These are phyloP conservation scores for Papilio helenus DNA, from an alignment of 1,140 invertebrate species.

Conservation along the genomic window DNA sequence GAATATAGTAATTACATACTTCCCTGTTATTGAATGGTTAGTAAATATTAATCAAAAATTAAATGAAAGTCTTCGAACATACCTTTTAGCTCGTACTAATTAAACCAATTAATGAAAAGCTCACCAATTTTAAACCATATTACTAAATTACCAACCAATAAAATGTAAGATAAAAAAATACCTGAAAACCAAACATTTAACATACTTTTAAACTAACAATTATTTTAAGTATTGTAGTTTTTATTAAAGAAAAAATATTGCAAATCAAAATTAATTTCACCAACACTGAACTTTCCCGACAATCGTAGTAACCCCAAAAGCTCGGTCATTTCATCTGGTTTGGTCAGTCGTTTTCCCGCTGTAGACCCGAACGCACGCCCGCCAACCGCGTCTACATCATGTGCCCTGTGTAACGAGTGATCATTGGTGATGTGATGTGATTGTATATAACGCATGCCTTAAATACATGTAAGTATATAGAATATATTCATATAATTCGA, in stretches of 20 bases:
- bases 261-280: neutral
- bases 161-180: too few relatives aligned
- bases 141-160: too few relatives aligned
- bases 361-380: neutral
- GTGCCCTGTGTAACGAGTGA: slow-evolving; percentile 16
- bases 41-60: too few relatives aligned
- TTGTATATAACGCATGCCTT: neutral
- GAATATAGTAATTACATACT: neutral
- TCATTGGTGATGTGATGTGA: slow-evolving; percentile 17
- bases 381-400: neutral
- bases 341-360: slow-evolving; percentile 12
- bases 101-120: too few relatives aligned
- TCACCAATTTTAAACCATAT: too few relatives aligned
- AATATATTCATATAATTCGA: neutral
- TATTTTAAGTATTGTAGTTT: neutral
- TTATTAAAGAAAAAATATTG: neutral
- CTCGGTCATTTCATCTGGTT: neutral
- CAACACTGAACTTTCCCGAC: slow-evolving; percentile 3
- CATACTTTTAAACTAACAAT: neutral
- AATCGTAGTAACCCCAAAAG: slow-evolving; percentile 4
- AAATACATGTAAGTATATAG: neutral
- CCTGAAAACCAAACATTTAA: too few relatives aligned
- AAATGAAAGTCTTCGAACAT: too few relatives aligned
- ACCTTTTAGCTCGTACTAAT: too few relatives aligned
- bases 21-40: too few relatives aligned